Evolutionary conservation across 2,797 vertebrate genomes (phyloP), one percentile per base, ranked within the genome.

Genomic region (Babyrousa celebensis): DNA sequence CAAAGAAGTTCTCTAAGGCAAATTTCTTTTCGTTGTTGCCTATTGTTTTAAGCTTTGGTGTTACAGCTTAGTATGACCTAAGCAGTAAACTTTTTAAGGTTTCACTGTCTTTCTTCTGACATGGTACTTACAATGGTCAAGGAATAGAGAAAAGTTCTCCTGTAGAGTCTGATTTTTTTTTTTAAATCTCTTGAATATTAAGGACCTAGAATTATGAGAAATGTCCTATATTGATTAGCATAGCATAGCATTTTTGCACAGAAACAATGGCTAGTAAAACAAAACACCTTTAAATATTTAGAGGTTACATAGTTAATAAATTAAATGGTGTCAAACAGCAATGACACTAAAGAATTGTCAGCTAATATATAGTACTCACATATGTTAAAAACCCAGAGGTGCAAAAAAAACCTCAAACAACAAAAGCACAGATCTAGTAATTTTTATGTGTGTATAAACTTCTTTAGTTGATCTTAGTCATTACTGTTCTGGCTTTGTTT

Each of bases 261-360:
- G 67, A 58, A 63, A 75, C 80, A 32, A 54, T n/a, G 27, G 78
- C 88, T 29, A 85, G 21, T 29, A 78, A 94, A 89, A 40, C 60
- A 43, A 5, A 85, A 94, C 74, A 65, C 18, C 4, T 72, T 63
- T 68, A 78, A 56, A 40, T 86, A 68, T 65, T 80, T 79, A 67
- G 43, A 52, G 71, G 21, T 9, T 52, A 12, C 2, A 74, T 12
- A 4, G 32, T 40, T 88, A 21, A 16, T 17, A 86, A 91, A 89
- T 79, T 70, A 52, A 54, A 80, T 83, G 60, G 6, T 71, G 87
- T 97, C 96, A 63, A 74, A 68, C 1, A 65, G 60, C 9, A 96
- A 5, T 65, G 85, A 56, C 18, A 54, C 0, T 3, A 71, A 16
- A 82, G 25, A 10, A 6, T 11, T 17, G 16, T 60, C 91, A 67